Conservation (phyloP, 2,113 vertebrate genomes). For the Dasyurus viverrinus region DNA sequence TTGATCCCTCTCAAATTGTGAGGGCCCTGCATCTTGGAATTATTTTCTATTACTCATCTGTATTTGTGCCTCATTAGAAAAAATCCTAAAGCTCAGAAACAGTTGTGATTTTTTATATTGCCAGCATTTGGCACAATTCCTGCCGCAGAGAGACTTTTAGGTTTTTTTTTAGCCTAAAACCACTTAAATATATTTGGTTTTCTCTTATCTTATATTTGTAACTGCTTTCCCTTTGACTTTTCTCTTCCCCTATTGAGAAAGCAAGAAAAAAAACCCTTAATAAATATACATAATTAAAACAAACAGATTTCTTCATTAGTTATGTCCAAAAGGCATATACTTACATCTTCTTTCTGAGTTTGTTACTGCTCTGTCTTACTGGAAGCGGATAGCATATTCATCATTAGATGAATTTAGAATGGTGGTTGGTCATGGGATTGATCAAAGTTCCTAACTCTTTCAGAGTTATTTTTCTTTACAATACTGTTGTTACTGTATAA, state of each 20-base stretch:
- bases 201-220: not conserved
- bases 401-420: not conserved
- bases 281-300: not conserved
- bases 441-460: not conserved
- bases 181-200: not conserved
- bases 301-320: not conserved
- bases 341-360: not conserved
- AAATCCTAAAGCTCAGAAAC: not conserved
- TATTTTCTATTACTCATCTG: not conserved
- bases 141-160: not conserved
- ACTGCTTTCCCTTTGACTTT: not conserved
- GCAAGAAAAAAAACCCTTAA: not conserved
- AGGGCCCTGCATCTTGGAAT: not conserved
- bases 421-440: not conserved
- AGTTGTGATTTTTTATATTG: not conserved
- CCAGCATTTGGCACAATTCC: not conserved
- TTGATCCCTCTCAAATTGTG: not conserved
- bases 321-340: not conserved
- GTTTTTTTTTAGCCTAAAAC: not conserved
- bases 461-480: not conserved
- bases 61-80: not conserved
- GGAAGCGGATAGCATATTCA: not conserved
- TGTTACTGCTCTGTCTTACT: not conserved
- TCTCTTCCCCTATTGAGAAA: not conserved
- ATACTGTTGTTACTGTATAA: not conserved